A percentile compares a stretch with the other conserved stretches of the same genome.
Conservation (phyloP, 2,113 vertebrate genomes). For the Engraulis encrasicolus region DNA sequence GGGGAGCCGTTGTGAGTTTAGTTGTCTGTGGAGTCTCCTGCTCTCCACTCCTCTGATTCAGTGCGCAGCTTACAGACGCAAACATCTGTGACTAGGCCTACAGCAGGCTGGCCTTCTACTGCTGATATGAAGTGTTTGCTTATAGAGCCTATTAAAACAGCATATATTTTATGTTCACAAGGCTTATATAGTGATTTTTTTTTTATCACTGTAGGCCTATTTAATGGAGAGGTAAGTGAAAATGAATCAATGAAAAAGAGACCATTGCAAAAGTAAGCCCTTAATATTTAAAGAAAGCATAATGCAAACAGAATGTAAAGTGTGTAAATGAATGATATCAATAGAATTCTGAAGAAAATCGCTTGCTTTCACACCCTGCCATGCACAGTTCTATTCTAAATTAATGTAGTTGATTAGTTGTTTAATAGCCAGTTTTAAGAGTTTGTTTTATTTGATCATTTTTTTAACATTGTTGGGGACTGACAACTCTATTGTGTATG, state of each 20-base stretch:
- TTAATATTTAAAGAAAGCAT: too few species aligned
- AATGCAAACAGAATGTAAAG: too few species aligned
- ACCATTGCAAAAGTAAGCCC: neutral
- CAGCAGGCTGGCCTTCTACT: neutral
- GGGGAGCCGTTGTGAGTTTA: conserved; percentile 61
- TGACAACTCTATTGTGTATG: neutral
- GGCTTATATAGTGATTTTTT: neutral
- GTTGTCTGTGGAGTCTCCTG: conserved; percentile 15
- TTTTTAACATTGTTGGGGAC: neutral
- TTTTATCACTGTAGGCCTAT: neutral
- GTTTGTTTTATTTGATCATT: neutral
- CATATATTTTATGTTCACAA: neutral
- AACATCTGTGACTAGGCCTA: neutral
- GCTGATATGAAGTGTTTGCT: neutral
- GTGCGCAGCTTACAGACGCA: neutral
- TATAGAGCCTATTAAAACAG: too few species aligned
- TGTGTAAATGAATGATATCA: too few species aligned
- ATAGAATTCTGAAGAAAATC: too few species aligned
- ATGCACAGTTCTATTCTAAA: too few species aligned
- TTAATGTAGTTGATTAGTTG: too few species aligned
- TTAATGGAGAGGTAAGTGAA: neutral
- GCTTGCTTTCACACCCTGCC: too few species aligned
- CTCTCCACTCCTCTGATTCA: conserved; percentile 32
- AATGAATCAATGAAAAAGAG: neutral
- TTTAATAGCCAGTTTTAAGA: too few species aligned